Conservation (phyloP, 2,888 invertebrate species). For the Ecdyonurus torrentis region DNA sequence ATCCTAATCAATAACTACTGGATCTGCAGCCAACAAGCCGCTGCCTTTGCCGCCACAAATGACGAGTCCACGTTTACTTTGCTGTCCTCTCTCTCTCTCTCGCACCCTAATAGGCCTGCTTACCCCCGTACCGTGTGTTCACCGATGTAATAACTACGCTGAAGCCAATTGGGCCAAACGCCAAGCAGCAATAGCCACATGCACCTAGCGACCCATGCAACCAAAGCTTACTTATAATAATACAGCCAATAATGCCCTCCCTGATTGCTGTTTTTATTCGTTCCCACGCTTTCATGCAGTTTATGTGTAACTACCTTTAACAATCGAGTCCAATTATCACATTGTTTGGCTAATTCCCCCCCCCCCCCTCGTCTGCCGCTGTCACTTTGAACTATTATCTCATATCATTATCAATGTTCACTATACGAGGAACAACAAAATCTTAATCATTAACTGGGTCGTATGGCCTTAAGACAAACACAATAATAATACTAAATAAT, state of each 20-base stretch:
- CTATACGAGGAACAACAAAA: too few relatives aligned
- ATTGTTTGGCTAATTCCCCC: background rate
- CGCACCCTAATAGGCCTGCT: background rate
- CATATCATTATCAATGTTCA: background rate
- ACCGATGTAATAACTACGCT: background rate
- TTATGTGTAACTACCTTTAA: background rate
- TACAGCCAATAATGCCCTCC: background rate
- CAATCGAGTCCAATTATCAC: constrained; percentile 4
- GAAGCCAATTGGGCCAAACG: background rate
- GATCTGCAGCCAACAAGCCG: background rate
- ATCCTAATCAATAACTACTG: background rate
- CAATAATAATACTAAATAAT: too few relatives aligned
- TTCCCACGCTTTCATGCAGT: background rate
- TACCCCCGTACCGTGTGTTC: background rate
- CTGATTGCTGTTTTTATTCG: background rate
- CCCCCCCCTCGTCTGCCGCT: background rate
- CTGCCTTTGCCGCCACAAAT: background rate
- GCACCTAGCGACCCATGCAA: background rate
- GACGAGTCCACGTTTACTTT: background rate
- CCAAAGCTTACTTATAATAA: background rate
- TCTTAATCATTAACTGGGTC: too few relatives aligned
- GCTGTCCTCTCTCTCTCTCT: background rate
- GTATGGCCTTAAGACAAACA: too few relatives aligned
- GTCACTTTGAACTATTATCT: background rate
- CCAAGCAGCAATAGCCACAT: background rate